Evolutionary conservation across 2,797 vertebrate genomes (phyloP), one percentile per base, ranked within the genome.

Genomic region (Cottoperca gobio): DNA sequence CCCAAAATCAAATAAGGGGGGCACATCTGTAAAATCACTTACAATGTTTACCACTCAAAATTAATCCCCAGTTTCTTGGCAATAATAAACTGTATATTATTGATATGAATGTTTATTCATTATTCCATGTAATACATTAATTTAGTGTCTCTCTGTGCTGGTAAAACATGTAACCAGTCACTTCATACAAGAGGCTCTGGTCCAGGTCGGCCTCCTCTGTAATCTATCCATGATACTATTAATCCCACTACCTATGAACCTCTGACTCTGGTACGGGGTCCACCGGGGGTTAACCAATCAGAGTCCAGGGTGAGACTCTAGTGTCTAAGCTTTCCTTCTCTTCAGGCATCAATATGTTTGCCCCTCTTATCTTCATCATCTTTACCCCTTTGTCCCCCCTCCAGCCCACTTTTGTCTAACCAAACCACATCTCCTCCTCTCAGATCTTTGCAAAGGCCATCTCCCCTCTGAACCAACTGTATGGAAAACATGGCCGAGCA

Each of bases 401-500:
- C 45, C 50, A 35, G 33, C 72, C 68, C 53, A 53, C 35, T 61
- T 54, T 64, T 76, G 66, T 84, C 70, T 59, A 39, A n/a, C 28
- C 57, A 42, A 58, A 50, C 37, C 48, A 40, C 64, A 55, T 71
- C 61, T 71, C 52, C 17, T 16, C 64, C 58, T 59, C 33, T 66
- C 37, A 66, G 45, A 54, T 66, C 61, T 61, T 68, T n/a, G 7
- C 17, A 33, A 46, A 72, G 62, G 58, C 17, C 31, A 57, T 35
- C 48, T 66, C 49, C 42, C 26, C 24, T 64, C 40, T 62, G 23
- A 77, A 72, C 42, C 24, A 5, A 12, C 39, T 42, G 31, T 35
- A 53, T 50, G 49, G 58, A 67, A 82, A 85, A 72, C 59, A 70
- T 58, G 46, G 69, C 76, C 70, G 62, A 62, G 49, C 43, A 43